Percentiles rank a stretch among this genome's conserved stretches.
Conservation (phyloP, 2,888 invertebrate species). For the Diplolepis rosae region DNA sequence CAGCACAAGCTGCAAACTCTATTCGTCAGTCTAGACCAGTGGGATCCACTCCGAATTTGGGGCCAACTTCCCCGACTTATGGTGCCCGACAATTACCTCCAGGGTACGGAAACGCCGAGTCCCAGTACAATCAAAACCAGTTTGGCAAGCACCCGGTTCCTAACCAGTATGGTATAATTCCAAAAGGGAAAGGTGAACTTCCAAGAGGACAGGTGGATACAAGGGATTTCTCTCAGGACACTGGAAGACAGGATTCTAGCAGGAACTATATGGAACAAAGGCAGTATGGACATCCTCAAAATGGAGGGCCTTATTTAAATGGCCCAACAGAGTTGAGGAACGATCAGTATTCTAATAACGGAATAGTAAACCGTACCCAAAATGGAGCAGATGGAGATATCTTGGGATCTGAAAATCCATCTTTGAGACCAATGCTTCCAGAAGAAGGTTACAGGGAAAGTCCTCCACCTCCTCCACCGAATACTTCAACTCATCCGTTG, state of each 20-base stretch:
- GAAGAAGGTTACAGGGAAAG: conserved; percentile 71
- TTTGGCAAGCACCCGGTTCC: conserved; percentile 57
- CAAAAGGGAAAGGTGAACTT: conserved; percentile 58
- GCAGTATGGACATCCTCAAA: conserved; percentile 48
- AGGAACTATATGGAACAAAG: conserved; percentile 53
- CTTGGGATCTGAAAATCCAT: conserved; percentile 56
- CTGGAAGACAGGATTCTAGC: conserved; percentile 54
- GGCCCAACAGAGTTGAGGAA: conserved; percentile 55
- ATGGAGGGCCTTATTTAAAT: conserved; percentile 53
- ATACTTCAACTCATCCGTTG: conserved; percentile 83
- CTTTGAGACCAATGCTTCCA: conserved; percentile 71
- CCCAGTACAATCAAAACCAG: conserved; percentile 64
- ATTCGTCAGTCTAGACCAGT: conserved; percentile 61
- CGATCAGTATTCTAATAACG: conserved; percentile 58
- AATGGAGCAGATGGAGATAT: conserved; percentile 53
- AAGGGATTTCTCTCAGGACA: conserved; percentile 37
- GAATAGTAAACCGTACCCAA: conserved; percentile 46
- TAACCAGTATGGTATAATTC: conserved; percentile 55
- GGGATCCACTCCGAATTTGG: conserved; percentile 67
- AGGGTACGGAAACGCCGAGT: conserved; percentile 60
- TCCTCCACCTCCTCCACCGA: conserved; percentile 81
- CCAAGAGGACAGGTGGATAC: conserved; percentile 49
- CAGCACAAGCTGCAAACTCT: conserved; percentile 58
- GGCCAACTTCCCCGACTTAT: conserved; percentile 59
- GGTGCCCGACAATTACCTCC: conserved; percentile 47